phyloP scores from a whole-genome alignment of 2,113 vertebrate species.

The Gymnocephalus cernua region DNA sequence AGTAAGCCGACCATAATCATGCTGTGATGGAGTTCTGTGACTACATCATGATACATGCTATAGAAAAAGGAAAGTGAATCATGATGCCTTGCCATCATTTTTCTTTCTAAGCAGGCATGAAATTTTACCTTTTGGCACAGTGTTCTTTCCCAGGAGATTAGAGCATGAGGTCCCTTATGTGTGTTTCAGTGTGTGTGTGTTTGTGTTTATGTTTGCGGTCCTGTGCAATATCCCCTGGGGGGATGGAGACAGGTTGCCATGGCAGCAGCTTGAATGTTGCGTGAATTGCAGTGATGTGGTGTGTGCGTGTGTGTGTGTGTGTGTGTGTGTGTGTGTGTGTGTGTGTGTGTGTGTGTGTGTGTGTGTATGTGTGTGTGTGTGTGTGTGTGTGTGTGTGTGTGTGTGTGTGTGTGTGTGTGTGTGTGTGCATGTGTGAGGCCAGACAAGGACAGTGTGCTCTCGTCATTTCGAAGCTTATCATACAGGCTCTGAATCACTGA shows the following conservation, averaged over 20 bases:
- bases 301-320: conserved; percentile 14
- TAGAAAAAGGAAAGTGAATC: conserved; percentile 52
- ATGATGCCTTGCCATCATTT: conserved; percentile 46
- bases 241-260: conserved; percentile 78
- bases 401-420: conserved; percentile 7
- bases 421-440: conserved; percentile 49
- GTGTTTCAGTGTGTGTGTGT: conserved; percentile 54
- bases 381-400: conserved; percentile 9
- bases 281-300: conserved; percentile 43
- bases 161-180: conserved; percentile 55
- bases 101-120: conserved; percentile 57
- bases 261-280: conserved; percentile 73
- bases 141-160: conserved; percentile 70
- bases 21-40: conserved; percentile 54
- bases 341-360: conserved; percentile 21
- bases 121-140: conserved; percentile 63
- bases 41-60: conserved; percentile 43
- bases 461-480: conserved; percentile 57
- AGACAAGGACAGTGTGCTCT: conserved; percentile 67
- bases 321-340: conserved; percentile 18
- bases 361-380: conserved; percentile 18
- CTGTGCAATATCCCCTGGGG: conserved; percentile 66
- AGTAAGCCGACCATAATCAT: conserved; percentile 46
- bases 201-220: conserved; percentile 70
- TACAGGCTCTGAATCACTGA: conserved; percentile 32